Evolutionary conservation across 2,797 vertebrate species (phyloP).

Genomic region (Periophthalmus magnuspinnatus): DNA sequence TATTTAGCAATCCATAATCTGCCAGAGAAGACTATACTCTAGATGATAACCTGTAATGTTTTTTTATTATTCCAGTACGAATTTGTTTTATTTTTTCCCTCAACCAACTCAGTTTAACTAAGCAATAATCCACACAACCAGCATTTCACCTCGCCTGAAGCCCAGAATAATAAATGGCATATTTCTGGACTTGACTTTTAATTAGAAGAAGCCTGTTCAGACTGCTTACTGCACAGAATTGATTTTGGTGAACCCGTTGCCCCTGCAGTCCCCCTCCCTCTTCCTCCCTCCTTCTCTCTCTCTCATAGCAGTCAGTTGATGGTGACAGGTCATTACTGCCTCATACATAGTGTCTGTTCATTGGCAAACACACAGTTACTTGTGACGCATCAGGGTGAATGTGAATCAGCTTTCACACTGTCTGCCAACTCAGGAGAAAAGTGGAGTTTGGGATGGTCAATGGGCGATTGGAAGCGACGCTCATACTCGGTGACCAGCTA

Average conservation of each 20-base stretch:
- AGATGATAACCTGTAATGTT: not conserved
- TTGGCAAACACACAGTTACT: conserved; percentile 3
- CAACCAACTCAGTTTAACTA: not conserved
- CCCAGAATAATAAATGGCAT: conserved; percentile 1
- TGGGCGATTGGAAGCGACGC: not conserved
- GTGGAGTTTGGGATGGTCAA: not conserved
- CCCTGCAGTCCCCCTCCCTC: not conserved
- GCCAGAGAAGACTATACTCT: not conserved
- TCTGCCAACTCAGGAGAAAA: not conserved
- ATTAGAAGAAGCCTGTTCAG: conserved; percentile 2
- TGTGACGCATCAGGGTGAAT: conserved; percentile 2
- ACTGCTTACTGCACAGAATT: conserved; percentile 11
- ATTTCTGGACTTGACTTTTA: conserved; percentile 11
- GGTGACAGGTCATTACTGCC: conserved; percentile 16
- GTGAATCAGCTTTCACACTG: conserved; percentile 8
- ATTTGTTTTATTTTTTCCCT: too few relatives aligned
- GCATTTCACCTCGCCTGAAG: not conserved
- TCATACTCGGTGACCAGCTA: not conserved
- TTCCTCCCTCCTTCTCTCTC: not conserved
- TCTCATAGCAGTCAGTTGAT: conserved; percentile 3
- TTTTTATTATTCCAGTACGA: not conserved
- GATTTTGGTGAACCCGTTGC: not conserved
- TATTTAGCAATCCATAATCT: not conserved
- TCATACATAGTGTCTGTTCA: conserved; percentile 5
- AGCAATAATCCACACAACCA: conserved; percentile 4